These are phyloP conservation scores for Macropodus opercularis DNA, from an alignment of 2,797 vertebrate species.

Conservation along the genomic window DNA sequence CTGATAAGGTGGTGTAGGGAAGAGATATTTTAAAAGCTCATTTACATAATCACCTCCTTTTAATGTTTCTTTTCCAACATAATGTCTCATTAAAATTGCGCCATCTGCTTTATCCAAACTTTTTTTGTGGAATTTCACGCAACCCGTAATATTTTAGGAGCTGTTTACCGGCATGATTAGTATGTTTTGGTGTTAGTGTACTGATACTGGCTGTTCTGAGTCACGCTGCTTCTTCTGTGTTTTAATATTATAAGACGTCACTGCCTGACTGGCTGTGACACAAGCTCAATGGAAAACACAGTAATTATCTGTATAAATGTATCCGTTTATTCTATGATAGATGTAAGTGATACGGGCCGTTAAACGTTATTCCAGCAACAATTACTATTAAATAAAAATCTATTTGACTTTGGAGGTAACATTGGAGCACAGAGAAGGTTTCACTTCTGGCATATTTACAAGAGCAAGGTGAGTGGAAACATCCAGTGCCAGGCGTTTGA, in stretches of 20 bases:
- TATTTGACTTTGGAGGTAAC: constrained; percentile 31
- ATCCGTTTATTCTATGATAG: too few species aligned
- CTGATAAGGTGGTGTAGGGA: constrained; percentile 8
- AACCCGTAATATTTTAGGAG: constrained; percentile 32
- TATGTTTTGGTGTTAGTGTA: constrained; percentile 16
- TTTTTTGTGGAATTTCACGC: constrained; percentile 35
- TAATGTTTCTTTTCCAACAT: constrained; percentile 39
- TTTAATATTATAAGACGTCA: neutral
- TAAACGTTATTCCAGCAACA: too few species aligned
- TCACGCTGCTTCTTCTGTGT: neutral
- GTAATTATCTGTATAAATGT: neutral
- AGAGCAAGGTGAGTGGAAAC: constrained; percentile 38
- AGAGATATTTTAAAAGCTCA: constrained; percentile 9
- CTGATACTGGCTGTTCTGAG: neutral
- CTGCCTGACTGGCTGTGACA: too few species aligned
- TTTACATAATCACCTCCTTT: constrained; percentile 52
- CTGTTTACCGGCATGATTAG: constrained; percentile 24
- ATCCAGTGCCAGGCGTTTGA: constrained; percentile 49
- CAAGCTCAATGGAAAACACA: too few species aligned
- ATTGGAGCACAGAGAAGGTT: constrained; percentile 17
- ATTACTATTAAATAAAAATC: too few species aligned
- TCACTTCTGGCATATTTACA: constrained; percentile 58
- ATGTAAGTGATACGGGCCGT: too few species aligned
- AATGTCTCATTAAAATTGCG: constrained; percentile 37
- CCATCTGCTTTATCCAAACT: constrained; percentile 35